Conservation (phyloP, 2,888 invertebrate species). For the Notodonta dromedarius region DNA sequence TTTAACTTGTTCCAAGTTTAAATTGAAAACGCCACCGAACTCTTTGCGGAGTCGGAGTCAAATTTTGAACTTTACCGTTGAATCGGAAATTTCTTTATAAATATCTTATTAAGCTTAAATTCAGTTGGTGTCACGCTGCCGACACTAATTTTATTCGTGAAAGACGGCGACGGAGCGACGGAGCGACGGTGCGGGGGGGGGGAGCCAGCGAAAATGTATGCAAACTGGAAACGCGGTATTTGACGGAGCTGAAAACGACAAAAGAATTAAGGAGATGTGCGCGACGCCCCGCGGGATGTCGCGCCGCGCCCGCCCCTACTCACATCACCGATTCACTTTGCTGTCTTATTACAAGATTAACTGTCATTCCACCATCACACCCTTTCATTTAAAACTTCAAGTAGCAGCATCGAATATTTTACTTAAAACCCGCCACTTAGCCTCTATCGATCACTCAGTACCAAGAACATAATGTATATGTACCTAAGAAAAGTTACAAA, state of each 20-base stretch:
- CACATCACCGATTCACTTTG: constrained; percentile 72
- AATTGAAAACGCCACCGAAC: constrained; percentile 83
- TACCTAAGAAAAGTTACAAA: constrained; percentile 22
- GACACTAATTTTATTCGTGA: constrained; percentile 83
- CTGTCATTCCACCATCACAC: constrained; percentile 58
- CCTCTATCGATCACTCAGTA: constrained; percentile 26
- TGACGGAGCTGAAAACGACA: constrained; percentile 82
- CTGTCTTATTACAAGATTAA: constrained; percentile 69
- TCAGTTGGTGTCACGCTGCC: constrained; percentile 83
- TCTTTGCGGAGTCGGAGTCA: constrained; percentile 80
- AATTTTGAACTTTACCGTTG: constrained; percentile 84
- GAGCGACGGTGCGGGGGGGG: constrained; percentile 39
- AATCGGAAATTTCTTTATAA: constrained; percentile 84
- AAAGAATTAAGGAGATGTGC: constrained; percentile 73
- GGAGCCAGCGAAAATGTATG: constrained; percentile 74
- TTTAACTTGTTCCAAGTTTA: constrained; percentile 83
- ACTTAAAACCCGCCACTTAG: constrained; percentile 3
- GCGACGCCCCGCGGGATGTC: constrained; percentile 30
- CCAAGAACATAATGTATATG: constrained; percentile 14
- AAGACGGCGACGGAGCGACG: constrained; percentile 67
- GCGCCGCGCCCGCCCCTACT: constrained; percentile 43
- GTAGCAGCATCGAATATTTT: constrained; percentile 18
- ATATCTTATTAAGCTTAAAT: constrained; percentile 84
- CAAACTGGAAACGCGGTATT: constrained; percentile 80
- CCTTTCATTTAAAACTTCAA: constrained; percentile 51